Conservation (phyloP, 2,113 vertebrate species). For the Anolis sagrei region DNA sequence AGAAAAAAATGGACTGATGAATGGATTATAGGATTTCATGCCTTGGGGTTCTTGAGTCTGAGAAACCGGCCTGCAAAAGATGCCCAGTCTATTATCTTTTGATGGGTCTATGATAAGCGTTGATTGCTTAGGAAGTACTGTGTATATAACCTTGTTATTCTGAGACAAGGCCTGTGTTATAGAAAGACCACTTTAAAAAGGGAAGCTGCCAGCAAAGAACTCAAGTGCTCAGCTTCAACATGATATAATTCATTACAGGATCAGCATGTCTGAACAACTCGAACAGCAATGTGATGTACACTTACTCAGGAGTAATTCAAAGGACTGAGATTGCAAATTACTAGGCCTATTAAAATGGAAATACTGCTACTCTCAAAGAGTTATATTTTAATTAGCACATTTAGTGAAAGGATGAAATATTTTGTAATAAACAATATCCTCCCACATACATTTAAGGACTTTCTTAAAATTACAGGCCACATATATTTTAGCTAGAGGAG, state of each 20-base stretch:
- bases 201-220: not conserved
- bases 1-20: no score
- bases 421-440: not conserved
- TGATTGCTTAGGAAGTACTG: no score
- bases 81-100: no score
- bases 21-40: no score
- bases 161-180: not conserved
- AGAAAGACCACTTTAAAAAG: not conserved
- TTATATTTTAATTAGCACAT: not conserved
- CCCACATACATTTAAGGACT: not conserved
- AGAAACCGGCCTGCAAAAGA: no score
- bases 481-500: not conserved
- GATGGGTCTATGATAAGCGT: no score
- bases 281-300: not conserved
- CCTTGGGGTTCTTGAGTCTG: no score
- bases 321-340: not conserved
- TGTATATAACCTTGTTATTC: not conserved
- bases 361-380: not conserved
- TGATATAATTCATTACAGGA: not conserved
- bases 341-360: not conserved
- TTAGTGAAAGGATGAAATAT: not conserved
- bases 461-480: not conserved
- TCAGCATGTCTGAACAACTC: conserved; percentile 32
- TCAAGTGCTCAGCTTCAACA: not conserved
- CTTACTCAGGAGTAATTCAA: not conserved